Conservation (phyloP, 2,797 vertebrate species). For the Cyprinodon diabolis region DNA sequence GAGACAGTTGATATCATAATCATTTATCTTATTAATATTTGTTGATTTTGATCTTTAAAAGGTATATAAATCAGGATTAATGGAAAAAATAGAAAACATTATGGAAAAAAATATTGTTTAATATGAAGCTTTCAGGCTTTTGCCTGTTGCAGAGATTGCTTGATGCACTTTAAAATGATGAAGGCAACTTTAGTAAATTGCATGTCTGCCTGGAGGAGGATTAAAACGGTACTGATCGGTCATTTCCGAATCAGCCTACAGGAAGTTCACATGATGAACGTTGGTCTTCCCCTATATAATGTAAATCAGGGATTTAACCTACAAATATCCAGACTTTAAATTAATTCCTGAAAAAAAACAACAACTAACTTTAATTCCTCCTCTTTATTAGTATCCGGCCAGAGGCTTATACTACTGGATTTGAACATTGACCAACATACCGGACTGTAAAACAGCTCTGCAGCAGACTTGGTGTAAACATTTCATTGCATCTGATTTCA, state of each 20-base stretch:
- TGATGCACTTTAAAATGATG: neutral
- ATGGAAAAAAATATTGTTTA: neutral
- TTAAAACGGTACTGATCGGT: neutral
- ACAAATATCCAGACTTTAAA: conserved; percentile 5
- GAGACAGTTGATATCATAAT: neutral
- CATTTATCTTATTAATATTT: neutral
- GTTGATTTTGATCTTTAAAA: neutral
- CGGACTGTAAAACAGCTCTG: neutral
- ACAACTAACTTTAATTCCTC: neutral
- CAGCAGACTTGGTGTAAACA: neutral
- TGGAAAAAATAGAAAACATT: neutral
- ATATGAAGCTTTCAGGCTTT: neutral
- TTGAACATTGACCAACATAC: neutral
- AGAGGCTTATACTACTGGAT: neutral
- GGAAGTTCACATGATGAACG: neutral
- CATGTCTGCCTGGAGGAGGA: neutral
- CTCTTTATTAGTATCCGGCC: neutral
- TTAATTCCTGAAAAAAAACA: neutral
- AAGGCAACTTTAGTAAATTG: neutral
- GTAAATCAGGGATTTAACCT: neutral
- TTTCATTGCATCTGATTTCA: neutral
- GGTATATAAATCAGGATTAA: neutral
- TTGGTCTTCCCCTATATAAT: neutral
- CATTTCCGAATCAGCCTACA: neutral
- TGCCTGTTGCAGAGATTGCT: neutral